Evolutionary conservation across 2,113 vertebrate genomes (phyloP), one percentile per base, ranked within the genome.

Genomic region (Aegithalos caudatus): DNA sequence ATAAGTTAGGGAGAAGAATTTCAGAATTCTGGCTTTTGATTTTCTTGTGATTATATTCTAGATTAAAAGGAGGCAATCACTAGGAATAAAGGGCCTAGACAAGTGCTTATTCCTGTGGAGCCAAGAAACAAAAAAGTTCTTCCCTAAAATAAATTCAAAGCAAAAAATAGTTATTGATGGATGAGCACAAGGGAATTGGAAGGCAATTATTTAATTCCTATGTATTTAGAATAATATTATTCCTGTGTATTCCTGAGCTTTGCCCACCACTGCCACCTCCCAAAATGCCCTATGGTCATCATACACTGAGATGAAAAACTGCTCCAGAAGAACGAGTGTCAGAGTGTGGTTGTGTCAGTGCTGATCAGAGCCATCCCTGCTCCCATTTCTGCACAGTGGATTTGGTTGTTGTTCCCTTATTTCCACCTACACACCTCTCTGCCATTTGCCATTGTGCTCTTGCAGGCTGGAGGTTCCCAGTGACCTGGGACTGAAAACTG

Each of bases 201-300:
- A 58, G 27, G 35, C 33, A 64, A 6, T 51, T 58, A 37, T 42
- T 71, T 27, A 3, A 66, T 47, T 24, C 28, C 27, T 29, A 12
- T 2, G 4, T 37, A 51, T 69, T 28, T 21, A 67, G 47, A 77
- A 8, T 44, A 62, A 22, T n/a, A 53, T 28, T 50, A 62, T 35
- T 19, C 14, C 18, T 37, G 22, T 5, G 3, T 31, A 70, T 42
- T 47, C 19, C 56, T 62, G 10, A 25, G 25, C 9, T 10, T 10
- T 3, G 1, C 7, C 4, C 29, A 9, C 3, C 25, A 19, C 25
- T 48, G 35, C 22, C 10, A 7, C 5, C 12, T 8, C 77, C 11
- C 28, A 37, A 66, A 81, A 44, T 27, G 31, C 23, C 20, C 66
- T 33, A 5, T 7, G 23, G 60, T 27, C 24, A n/a, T 57, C 16